Evolutionary conservation across 64 coral and sea anemone genomes (phyloP), one percentile per base, ranked within the genome.

Genomic region (Orbicella faveolata): DNA sequence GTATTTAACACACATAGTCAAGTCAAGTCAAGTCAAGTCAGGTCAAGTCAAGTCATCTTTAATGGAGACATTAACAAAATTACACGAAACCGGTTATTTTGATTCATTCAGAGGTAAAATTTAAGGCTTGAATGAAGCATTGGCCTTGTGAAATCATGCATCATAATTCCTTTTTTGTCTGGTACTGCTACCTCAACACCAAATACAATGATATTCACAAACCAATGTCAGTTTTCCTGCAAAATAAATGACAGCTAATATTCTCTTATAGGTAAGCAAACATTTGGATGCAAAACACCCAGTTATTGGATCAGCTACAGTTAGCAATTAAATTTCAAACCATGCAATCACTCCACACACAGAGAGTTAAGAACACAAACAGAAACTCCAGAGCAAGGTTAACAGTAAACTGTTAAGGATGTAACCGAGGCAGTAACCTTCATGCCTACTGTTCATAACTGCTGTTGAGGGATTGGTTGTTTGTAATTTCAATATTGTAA

Each of bases 211-310:
- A 78, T n/a, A 51, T 51, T 51, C 37, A 41, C 19, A 23, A 79
- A 48, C 20, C 21, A n/a, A 21, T 79, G 76, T 30, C 77, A 57
- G 77, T 79, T 57, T n/a, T 52, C 77, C 77, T 79, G 77, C 77
- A 79, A 79, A 17, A 79, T 79, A 79, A 79, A 54, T 30, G 13
- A 57, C 51, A 30, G 51, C 52, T 79, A 48, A 48, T 23, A 30
- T 57, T 57, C 77, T 55, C 51, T 79, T n/a, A 79, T 25, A 41
- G 39, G 39, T 78, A 52, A 78, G 41, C 37, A 78, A 78, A 23
- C 37, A n/a, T 8, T 23, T n/a, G 6, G 10, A 9, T 70, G 67
- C 67, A n/a, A 25, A n/a, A 26, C 67, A 70, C 67, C 25, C 21
- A 18, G 18, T 21, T 19, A 20, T 23, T 67, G 64, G 7, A 67